phyloP scores from a whole-genome alignment of 2,888 invertebrate genomes.

The Antitype chi region DNA sequence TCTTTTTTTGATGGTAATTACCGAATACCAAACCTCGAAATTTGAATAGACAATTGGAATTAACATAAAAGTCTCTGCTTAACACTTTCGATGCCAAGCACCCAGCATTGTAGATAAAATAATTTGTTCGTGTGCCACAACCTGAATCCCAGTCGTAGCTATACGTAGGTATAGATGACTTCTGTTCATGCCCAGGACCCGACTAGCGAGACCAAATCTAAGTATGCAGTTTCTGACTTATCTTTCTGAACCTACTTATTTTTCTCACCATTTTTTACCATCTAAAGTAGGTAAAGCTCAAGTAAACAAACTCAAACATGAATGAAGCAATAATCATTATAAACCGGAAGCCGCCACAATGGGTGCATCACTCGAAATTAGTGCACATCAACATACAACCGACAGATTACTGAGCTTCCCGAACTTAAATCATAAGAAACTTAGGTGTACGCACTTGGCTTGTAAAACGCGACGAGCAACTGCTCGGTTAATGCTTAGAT shows the following conservation, averaged over 20 bases:
- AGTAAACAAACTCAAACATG: conserved; percentile 42
- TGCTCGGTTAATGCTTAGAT: neutral
- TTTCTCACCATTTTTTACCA: neutral
- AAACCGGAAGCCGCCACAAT: conserved; percentile 86
- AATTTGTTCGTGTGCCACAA: neutral
- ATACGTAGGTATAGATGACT: neutral
- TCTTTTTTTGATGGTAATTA: neutral
- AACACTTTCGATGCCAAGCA: neutral
- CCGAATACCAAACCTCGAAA: neutral
- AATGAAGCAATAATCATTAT: conserved; percentile 69
- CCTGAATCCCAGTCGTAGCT: neutral
- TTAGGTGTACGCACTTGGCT: conserved; percentile 50
- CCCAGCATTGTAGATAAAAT: neutral
- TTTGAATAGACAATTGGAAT: neutral
- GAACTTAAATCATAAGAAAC: conserved; percentile 30
- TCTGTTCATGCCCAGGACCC: neutral
- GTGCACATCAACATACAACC: conserved; percentile 74
- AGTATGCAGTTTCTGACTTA: neutral
- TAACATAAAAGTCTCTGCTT: neutral
- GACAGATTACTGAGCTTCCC: conserved; percentile 52
- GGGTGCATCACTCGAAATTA: conserved; percentile 81
- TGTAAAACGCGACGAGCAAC: conserved; percentile 26
- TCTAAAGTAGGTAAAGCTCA: conserved; percentile 8
- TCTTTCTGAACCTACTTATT: neutral
- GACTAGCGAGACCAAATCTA: neutral